Conservation (phyloP, 2,888 invertebrate species). For the Habroteleia sp. region DNA sequence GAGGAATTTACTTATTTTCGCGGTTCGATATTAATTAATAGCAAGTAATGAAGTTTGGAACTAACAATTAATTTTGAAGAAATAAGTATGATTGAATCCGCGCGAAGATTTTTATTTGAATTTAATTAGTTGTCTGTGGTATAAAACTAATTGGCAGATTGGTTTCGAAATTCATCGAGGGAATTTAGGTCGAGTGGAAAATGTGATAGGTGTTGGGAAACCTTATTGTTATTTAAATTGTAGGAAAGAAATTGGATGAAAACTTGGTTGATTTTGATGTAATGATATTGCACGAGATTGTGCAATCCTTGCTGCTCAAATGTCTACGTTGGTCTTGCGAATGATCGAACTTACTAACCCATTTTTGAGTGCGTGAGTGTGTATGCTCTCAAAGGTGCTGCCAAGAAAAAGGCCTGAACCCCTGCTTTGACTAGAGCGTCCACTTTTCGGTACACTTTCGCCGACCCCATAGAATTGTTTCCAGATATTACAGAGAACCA, state of each 20-base stretch:
- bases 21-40: constrained; percentile 23
- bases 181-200: constrained; percentile 28
- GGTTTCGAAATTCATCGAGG: constrained; percentile 15
- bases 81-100: neutral
- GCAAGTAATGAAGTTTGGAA: neutral
- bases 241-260: constrained; percentile 1
- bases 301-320: too few species aligned
- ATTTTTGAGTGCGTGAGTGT: constrained; percentile 79
- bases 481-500: constrained; percentile 82
- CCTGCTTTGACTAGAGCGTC: constrained; percentile 78
- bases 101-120: constrained; percentile 1
- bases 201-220: constrained; percentile 14
- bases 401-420: constrained; percentile 78
- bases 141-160: constrained; percentile 30
- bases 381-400: constrained; percentile 77
- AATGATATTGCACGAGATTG: neutral
- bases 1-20: constrained; percentile 19
- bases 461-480: constrained; percentile 75
- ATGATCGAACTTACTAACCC: constrained; percentile 70
- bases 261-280: neutral
- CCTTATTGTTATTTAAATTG: constrained; percentile 25
- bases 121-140: constrained; percentile 22
- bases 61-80: constrained; percentile 3
- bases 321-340: too few species aligned
- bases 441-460: constrained; percentile 78